phyloP scores from a whole-genome alignment of 1,140 invertebrate genomes.

The Anastrepha ludens region DNA sequence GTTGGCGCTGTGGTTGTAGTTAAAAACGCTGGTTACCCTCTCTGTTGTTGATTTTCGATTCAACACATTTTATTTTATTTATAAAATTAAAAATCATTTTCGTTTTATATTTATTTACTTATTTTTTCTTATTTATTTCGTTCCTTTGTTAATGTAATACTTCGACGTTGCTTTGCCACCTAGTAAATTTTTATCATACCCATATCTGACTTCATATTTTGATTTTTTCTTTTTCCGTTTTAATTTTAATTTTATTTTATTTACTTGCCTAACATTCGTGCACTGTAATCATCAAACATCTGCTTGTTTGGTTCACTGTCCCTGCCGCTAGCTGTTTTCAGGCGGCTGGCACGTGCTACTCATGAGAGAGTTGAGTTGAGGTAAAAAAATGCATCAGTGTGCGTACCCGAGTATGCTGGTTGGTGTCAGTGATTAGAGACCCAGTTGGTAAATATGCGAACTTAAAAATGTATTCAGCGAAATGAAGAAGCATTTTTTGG shows the following conservation, averaged over 20 bases:
- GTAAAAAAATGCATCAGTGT: constrained; percentile 35
- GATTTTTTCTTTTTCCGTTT: background rate
- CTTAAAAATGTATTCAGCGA: background rate
- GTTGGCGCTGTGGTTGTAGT: background rate
- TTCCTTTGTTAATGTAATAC: background rate
- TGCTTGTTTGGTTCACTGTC: constrained; percentile 7
- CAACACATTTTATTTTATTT: background rate
- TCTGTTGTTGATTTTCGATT: background rate
- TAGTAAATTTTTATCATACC: constrained; percentile 31
- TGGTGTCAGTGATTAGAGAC: no score
- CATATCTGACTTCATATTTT: background rate
- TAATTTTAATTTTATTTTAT: constrained; percentile 20
- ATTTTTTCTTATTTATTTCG: background rate
- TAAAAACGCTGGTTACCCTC: no score
- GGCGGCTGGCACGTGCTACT: constrained; percentile 30
- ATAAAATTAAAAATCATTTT: background rate
- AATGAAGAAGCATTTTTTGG: background rate
- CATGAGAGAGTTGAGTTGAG: constrained; percentile 7
- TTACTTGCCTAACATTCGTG: background rate
- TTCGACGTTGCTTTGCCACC: background rate
- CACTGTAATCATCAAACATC: constrained; percentile 38
- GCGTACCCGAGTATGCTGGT: background rate
- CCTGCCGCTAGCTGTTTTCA: background rate
- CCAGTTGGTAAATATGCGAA: background rate
- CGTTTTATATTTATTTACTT: background rate